Percentiles rank a stretch among this genome's conserved stretches.
Conservation (phyloP, 1,140 invertebrate genomes). For the Trichonephila clavipes region DNA sequence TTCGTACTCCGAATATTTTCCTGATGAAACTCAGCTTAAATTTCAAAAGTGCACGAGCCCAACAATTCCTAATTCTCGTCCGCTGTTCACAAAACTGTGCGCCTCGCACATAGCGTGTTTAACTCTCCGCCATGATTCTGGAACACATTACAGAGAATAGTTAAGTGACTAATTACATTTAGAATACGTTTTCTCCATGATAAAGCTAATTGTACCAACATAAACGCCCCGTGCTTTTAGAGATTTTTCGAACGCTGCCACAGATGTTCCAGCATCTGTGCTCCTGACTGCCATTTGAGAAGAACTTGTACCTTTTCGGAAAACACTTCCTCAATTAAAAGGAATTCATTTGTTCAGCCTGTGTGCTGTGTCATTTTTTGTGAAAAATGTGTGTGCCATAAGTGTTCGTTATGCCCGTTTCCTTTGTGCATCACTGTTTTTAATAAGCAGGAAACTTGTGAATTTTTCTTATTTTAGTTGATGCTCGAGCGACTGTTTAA, state of each 20-base stretch:
- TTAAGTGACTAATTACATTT: constrained; percentile 6
- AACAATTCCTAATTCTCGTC: neutral
- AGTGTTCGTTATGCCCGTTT: neutral
- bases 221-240: neutral
- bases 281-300: neutral
- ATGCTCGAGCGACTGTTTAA: no score
- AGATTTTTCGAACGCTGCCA: neutral
- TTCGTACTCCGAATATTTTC: no score
- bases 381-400: neutral
- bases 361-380: neutral
- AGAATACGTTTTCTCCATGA: neutral
- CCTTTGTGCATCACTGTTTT: neutral
- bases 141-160: neutral
- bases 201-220: neutral
- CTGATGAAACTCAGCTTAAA: neutral
- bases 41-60: neutral
- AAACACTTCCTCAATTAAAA: constrained; percentile 1
- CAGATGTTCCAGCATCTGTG: neutral
- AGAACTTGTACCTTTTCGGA: neutral
- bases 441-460: neutral
- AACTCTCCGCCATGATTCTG: neutral
- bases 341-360: neutral
- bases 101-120: neutral
- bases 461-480: no score
- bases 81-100: neutral